Percentiles rank a stretch among this genome's conserved stretches.
Evolutionary conservation across 2,113 vertebrate genomes (phyloP).

Genomic region (Crotalus helleri): DNA sequence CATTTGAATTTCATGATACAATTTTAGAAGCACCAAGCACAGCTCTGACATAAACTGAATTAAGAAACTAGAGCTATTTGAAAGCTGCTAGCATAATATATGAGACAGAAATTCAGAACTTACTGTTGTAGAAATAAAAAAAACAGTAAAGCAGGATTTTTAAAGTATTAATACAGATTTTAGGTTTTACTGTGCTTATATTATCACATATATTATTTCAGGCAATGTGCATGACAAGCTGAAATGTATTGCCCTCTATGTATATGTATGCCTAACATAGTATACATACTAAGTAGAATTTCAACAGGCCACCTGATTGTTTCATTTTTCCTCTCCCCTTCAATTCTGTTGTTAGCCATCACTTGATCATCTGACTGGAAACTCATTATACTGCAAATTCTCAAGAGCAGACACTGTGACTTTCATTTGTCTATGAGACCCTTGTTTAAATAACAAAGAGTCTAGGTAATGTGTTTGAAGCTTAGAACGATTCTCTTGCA

Average conservation of each 20-base stretch:
- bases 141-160: not conserved
- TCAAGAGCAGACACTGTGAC: not conserved
- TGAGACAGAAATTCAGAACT: not conserved
- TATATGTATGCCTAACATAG: conserved; percentile 1
- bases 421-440: conserved; percentile 7
- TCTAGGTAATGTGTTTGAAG: not conserved
- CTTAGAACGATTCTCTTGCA: not conserved
- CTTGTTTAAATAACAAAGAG: conserved; percentile 3
- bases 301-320: not conserved
- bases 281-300: not conserved
- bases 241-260: not conserved
- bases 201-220: not conserved
- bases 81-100: not conserved
- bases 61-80: not conserved
- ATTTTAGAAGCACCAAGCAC: not conserved
- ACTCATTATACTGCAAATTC: conserved; percentile 5
- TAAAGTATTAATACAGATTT: not conserved
- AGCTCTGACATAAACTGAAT: not conserved
- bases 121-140: not conserved
- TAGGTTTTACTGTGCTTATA: not conserved
- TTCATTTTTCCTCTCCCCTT: not conserved
- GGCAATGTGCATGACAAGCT: not conserved
- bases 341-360: not conserved
- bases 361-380: conserved; percentile 4
- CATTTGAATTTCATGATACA: not conserved